phyloP scores from a whole-genome alignment of 1,140 invertebrate species.

The Lethocerus indicus region DNA sequence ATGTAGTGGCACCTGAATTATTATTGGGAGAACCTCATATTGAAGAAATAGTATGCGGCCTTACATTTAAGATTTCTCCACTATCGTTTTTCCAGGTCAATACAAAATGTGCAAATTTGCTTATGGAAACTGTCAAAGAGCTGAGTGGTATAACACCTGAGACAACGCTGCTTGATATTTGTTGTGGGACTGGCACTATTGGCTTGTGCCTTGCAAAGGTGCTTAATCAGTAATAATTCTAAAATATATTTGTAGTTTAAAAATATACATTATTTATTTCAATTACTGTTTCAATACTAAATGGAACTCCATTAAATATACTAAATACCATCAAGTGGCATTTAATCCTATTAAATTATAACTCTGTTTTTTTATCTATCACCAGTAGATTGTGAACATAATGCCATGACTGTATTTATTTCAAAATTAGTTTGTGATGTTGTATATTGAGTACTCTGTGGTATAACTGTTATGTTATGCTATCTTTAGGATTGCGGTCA shows the following conservation, averaged over 20 bases:
- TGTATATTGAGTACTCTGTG: too few relatives aligned
- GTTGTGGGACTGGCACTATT: conserved; percentile 95
- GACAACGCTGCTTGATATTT: conserved; percentile 78
- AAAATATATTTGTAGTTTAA: too few relatives aligned
- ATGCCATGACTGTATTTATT: too few relatives aligned
- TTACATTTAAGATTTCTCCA: conserved; percentile 83
- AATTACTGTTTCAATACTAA: too few relatives aligned
- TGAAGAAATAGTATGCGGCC: conserved; percentile 58
- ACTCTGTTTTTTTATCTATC: too few relatives aligned
- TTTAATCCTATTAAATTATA: too few relatives aligned
- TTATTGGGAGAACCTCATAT: conserved; percentile 38
- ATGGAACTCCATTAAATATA: too few relatives aligned
- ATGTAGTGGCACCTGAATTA: neutral
- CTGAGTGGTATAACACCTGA: conserved; percentile 41
- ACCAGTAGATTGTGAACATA: too few relatives aligned
- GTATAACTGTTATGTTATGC: neutral
- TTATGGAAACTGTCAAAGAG: conserved; percentile 74
- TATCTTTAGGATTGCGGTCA: conserved; percentile 46
- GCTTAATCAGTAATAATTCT: too few relatives aligned
- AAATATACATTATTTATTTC: too few relatives aligned
- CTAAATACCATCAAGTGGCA: too few relatives aligned
- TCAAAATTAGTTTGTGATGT: too few relatives aligned
- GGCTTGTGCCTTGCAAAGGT: conserved; percentile 76
- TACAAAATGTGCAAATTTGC: conserved; percentile 64
- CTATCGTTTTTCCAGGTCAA: conserved; percentile 90